Evolutionary conservation across 2,888 invertebrate species (phyloP).

Genomic region (Apodemia duryi): DNA sequence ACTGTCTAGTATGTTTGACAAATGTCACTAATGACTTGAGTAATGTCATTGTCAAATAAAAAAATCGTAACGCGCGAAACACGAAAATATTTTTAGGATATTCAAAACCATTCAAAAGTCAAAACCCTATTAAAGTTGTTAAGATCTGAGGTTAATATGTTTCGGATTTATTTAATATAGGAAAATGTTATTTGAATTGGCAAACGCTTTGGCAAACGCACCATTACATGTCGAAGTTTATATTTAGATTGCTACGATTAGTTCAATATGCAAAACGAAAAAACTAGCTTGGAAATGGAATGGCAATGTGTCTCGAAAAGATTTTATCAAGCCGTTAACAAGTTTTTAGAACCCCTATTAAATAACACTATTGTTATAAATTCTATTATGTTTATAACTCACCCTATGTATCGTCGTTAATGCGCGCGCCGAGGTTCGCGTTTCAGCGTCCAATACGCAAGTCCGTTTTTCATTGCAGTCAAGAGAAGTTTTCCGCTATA

Average conservation of each 20-base stretch:
- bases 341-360: not conserved
- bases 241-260: conserved; percentile 13
- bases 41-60: not conserved
- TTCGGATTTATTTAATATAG: not conserved
- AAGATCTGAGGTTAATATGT: not conserved
- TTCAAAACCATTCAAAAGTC: not conserved
- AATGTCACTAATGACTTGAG: not conserved
- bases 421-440: conserved; percentile 63
- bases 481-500: conserved; percentile 62
- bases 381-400: conserved; percentile 33
- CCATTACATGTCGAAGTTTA: conserved; percentile 2
- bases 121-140: not conserved
- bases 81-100: conserved; percentile 2
- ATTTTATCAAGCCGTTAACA: not conserved
- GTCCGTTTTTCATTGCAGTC: conserved; percentile 55
- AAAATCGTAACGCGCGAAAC: not conserved
- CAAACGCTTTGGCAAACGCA: conserved; percentile 5
- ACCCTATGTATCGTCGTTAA: conserved; percentile 46
- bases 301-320: not conserved
- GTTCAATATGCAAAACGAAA: conserved; percentile 8
- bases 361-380: not conserved
- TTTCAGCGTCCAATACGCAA: conserved; percentile 61
- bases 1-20: too few species aligned
- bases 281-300: not conserved
- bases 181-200: conserved; percentile 1